Base-by-base conservation (phyloP, 2,797 vertebrate genomes). In the Sebastolobus alascanus region DNA sequence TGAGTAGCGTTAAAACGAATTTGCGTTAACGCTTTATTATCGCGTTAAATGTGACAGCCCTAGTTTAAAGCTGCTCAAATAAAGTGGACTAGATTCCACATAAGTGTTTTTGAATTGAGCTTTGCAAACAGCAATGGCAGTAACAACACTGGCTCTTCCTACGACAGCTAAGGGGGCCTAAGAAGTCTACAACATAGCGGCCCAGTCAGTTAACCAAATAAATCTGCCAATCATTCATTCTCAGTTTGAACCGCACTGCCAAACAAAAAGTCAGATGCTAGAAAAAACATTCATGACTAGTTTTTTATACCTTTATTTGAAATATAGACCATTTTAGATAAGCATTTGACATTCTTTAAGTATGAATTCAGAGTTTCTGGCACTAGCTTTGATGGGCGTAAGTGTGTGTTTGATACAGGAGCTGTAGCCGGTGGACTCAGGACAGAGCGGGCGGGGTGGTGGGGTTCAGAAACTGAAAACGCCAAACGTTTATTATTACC, bases 401-500 rank as follows among this genome's bases (percentile, higher is more conserved):
- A 67, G 38, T 54, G 38, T 60, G 52, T 40, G 65, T 85, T 85
- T 73, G 54, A 60, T 59, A 0, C 68, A n/a, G 2, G 29, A 87
- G 68, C 37, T 60, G 25, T 14, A 73, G 38, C 29, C 5, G 13
- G n/a, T 73, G 70, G 52, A 79, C 31, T 74, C 13, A 10, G 58
- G 70, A 73, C 68, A 43, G 77, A 71, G 46, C 46, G 54, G 68
- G 66, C 1, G 7, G 59, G 46, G 60, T 73, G 46, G 31, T 64
- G 65, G 77, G 61, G 69, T 58, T 80, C 65, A 73, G 91, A 90
- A 92, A 91, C 77, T 80, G 75, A 80, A 90, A 89, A 88, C 78
- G 50, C 38, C 72, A 83, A 90, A 75, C 83, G 84, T 93, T 93
- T 93, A 87, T 92, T 90, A 90, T 92, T 88, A 77, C 80, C 87